Evolutionary conservation across 2,888 invertebrate species (phyloP), one percentile per base, ranked within the genome.

Genomic region (Xiphydria camelus): DNA sequence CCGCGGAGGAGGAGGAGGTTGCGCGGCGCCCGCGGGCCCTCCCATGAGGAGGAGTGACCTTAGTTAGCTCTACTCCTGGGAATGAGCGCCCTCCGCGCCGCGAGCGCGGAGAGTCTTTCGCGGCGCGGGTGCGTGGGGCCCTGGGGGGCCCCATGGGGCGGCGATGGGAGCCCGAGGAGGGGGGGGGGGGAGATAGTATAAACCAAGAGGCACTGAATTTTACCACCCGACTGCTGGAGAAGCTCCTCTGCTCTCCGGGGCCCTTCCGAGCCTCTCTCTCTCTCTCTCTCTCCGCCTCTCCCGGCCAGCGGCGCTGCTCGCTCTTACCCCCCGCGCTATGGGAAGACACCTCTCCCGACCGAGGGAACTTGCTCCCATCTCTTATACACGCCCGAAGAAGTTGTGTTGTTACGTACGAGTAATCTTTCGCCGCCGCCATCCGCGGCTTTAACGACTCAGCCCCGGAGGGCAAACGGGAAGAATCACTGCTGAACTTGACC

Each of bases 31-130:
- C 53, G 66, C 64, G 73, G 74, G 74, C 66, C 73, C 74, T 73
- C 73, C 72, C 73, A 74, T 71, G 72, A 70, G 65, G 64, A 65
- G 65, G 62, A 72, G 68, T 72, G 71, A 72, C 71, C 71, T 68
- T 66, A 58, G 64, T 62, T 62, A 66, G 64, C 63, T 65, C 68
- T 51, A 39, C 50, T 68, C 68, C 65, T 70, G 70, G 69, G 70
- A 72, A 72, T 63, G 60, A 63, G 61, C 53, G 59, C 58, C 62
- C 36, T 36, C n/a, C 34, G 41, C 42, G 40, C 39, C 34, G 34
- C 19, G 34, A 20, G 23, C n/a, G 23, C 23, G 23, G 6, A 23
- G 23, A n/a, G n/a, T 34, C 34, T 18, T 15, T 34, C n/a, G 34
- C 34, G 12, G 14, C 14, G 12, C 1, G 29, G 29, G 7, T 4